Base-by-base conservation (phyloP, 2,113 vertebrate species). In the Blennius ocellaris region DNA sequence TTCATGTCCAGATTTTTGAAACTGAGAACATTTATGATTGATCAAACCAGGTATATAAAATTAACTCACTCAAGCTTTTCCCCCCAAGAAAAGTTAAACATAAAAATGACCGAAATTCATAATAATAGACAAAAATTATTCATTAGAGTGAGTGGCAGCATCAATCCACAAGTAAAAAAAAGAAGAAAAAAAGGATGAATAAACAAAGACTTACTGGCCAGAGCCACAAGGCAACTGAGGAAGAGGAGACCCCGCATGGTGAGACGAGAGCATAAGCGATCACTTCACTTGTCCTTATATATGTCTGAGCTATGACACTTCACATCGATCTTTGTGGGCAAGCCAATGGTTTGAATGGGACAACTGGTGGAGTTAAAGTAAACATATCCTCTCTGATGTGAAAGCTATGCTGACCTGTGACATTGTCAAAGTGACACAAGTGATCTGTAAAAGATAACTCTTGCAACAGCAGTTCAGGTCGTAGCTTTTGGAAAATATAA, bases 181-280 rank as follows among this genome's bases (percentile, higher is more conserved):
- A 65, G 7, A 5, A 16, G n/a, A 38, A 40, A 16, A 17, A 38
- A 40, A 11, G 5, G 57, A 39, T 2, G 0, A 69, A 10, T 7
- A 1, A 15, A 38, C 59, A 3, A 48, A 40, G 65, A 93, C 92
- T 88, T 85, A 94, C 94, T 50, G 68, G 87, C 81, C 66, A 93
- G 64, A 1, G 89, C 86, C 81, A 93, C 86, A 45, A 92, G 83
- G 79, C 93, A 89, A 76, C 83, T 93, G 30, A 93, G 64, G 15
- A 92, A 58, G 54, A 92, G 60, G 54, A 92, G 44, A 17, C 62
- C 57, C 40, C 36, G 30, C 94, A 95, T 95, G 45, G 47, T 90
- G 65, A 80, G 50, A 43, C 49, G 84, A 60, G 71, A 77, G 45
- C 87, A 54, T 14, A 44, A 53, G 38, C 50, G 14, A 47, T n/a